phyloP scores from a whole-genome alignment of 2,888 invertebrate species.

The Molorchus minor region DNA sequence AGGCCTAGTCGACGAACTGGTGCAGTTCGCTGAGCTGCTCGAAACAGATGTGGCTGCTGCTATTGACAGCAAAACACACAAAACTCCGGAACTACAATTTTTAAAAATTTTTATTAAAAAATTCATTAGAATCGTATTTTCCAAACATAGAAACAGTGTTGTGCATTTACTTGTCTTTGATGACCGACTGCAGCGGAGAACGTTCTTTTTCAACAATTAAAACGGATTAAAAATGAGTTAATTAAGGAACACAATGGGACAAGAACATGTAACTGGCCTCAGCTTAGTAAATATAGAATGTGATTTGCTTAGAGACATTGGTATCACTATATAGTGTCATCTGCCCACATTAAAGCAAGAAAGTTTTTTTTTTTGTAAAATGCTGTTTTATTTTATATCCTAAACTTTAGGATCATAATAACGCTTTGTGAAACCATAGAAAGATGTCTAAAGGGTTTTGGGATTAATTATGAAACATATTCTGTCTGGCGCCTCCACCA shows the following conservation, averaged over 20 bases:
- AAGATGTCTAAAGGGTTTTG: no score
- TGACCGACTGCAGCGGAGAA: slow-evolving; percentile 7
- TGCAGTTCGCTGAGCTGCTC: slow-evolving; percentile 30
- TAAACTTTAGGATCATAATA: slow-evolving; percentile 1
- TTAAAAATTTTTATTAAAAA: slow-evolving; percentile 27
- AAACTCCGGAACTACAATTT: slow-evolving; percentile 24
- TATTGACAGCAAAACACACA: slow-evolving; percentile 27
- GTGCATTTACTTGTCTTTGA: slow-evolving; percentile 32
- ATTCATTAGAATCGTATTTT: slow-evolving; percentile 35
- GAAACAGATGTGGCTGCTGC: slow-evolving; percentile 27
- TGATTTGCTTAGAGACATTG: not conserved
- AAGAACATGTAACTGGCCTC: not conserved
- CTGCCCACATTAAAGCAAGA: not conserved
- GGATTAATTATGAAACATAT: no score
- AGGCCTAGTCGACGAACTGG: slow-evolving; percentile 9
- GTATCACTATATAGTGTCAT: not conserved
- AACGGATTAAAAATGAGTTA: not conserved
- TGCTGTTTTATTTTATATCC: slow-evolving; percentile 1
- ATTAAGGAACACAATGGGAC: no score
- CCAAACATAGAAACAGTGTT: slow-evolving; percentile 36
- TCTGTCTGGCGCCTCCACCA: no score
- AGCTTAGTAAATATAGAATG: not conserved
- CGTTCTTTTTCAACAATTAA: slow-evolving; percentile 9
- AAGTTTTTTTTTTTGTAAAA: not conserved
- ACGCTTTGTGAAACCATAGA: no score